phyloP scores from a whole-genome alignment of 2,113 vertebrate species.

The Equus quagga region DNA sequence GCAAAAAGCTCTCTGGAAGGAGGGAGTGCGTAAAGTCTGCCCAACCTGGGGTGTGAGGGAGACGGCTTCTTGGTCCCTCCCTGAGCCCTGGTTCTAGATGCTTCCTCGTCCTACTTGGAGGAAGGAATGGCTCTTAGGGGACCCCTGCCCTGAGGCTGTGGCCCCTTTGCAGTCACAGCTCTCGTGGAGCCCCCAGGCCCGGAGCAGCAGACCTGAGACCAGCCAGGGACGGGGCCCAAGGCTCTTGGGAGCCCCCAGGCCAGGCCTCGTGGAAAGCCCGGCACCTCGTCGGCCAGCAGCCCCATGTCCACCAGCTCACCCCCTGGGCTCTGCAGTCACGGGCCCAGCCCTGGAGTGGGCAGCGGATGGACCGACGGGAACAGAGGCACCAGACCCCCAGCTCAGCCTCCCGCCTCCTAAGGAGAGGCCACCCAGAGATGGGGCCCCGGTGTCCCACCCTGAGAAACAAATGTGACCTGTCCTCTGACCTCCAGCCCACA shows the following conservation, averaged over 20 bases:
- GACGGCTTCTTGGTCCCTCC: background rate
- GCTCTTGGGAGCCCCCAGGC: accelerated
- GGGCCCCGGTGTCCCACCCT: background rate
- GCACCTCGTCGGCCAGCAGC: accelerated
- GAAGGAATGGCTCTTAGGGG: accelerated
- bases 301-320: accelerated
- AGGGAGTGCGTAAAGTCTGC: background rate
- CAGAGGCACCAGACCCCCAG: background rate
- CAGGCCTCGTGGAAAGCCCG: background rate
- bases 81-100: accelerated
- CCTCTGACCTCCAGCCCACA: constrained; percentile 9
- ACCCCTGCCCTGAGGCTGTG: background rate
- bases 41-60: accelerated
- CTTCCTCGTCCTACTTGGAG: accelerated
- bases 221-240: background rate
- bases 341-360: background rate
- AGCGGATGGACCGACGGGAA: background rate
- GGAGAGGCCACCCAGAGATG: background rate
- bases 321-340: accelerated
- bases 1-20: too few species aligned
- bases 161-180: background rate
- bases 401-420: constrained; percentile 45
- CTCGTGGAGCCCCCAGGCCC: accelerated
- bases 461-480: constrained; percentile 49
- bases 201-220: background rate